Evolutionary conservation across 2,888 invertebrate species (phyloP).

Genomic region (Caenorhabditis angaria): DNA sequence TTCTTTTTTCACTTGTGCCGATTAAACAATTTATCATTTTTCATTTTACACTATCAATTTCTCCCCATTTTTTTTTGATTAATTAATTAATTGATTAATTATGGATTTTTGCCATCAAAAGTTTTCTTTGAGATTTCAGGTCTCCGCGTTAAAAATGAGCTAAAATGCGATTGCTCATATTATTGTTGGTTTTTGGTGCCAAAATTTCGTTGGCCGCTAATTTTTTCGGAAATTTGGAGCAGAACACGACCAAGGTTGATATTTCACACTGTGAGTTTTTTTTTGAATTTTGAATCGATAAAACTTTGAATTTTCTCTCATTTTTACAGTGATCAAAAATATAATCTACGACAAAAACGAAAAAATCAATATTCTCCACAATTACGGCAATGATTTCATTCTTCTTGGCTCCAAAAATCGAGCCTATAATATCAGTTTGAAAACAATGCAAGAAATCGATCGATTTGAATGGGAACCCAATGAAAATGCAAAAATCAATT

Average conservation of each 20-base stretch:
- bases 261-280: slow-evolving; percentile 29
- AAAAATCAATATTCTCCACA: slow-evolving; percentile 35
- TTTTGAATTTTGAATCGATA: not conserved
- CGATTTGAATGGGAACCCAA: slow-evolving; percentile 39
- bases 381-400: slow-evolving; percentile 14
- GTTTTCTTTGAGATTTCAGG: slow-evolving; percentile 10
- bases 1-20: not conserved
- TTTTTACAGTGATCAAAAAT: slow-evolving; percentile 28
- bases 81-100: too few relatives aligned
- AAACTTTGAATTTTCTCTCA: slow-evolving; percentile 12
- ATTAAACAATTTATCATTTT: not conserved
- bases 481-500: slow-evolving; percentile 34
- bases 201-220: not conserved
- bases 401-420: slow-evolving; percentile 23
- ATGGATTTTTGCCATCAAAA: slow-evolving; percentile 27
- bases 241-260: slow-evolving; percentile 28
- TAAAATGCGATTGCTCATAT: not conserved
- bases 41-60: not conserved
- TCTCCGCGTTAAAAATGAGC: slow-evolving; percentile 14
- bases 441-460: slow-evolving; percentile 26
- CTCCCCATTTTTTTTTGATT: too few relatives aligned
- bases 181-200: not conserved
- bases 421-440: slow-evolving; percentile 43
- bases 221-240: slow-evolving; percentile 22
- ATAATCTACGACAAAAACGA: slow-evolving; percentile 16